Evolutionary conservation across 2,797 vertebrate species (phyloP), one percentile per base, ranked within the genome.

Genomic region (Peromyscus eremicus): DNA sequence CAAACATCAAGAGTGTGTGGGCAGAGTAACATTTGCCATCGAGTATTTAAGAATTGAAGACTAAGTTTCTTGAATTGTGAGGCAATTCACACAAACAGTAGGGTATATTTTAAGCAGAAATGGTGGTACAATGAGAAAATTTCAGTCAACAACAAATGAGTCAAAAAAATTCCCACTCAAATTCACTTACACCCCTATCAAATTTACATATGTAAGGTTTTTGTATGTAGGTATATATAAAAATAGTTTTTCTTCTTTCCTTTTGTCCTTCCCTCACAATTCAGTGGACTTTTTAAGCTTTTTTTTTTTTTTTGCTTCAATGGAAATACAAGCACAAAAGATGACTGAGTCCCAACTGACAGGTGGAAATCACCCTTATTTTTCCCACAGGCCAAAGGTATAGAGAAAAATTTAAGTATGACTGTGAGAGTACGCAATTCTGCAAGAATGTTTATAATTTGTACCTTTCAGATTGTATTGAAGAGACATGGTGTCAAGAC

Each of bases 1-100:
- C 84, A 97, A 95, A 87, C 76, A 91, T 80, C 52, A 7, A 82
- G 66, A n/a, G 37, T 95, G 66, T 73, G 97, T 94, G 71, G 96
- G 93, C 76, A 88, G 71, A 91, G 21, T 66, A 92, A 87, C 91
- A 96, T 92, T 95, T 96, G 94, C 80, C 68, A 29, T 68, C 23
- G 43, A 77, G 94, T 88, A 82, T 57, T 89, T 84, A 66, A 92
- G 76, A 95, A 96, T 0, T 43, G 62, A 93, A 32, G n/a, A 93
- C 81, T 40, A 86, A 84, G 37, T 90, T 94, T 95, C 87, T 83
- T 89, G 85, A 91, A 92, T 87, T 94, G 49, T 66, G 55, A 89
- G 13, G 68, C 76, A 95, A 96, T 85, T 96, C 85, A 97, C 46
- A 95, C 49, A 81, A 97, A 93, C 77, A 91, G 40, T 57, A 27